Evolutionary conservation across 2,797 vertebrate genomes (phyloP).

Genomic region (Myotis daubentonii): DNA sequence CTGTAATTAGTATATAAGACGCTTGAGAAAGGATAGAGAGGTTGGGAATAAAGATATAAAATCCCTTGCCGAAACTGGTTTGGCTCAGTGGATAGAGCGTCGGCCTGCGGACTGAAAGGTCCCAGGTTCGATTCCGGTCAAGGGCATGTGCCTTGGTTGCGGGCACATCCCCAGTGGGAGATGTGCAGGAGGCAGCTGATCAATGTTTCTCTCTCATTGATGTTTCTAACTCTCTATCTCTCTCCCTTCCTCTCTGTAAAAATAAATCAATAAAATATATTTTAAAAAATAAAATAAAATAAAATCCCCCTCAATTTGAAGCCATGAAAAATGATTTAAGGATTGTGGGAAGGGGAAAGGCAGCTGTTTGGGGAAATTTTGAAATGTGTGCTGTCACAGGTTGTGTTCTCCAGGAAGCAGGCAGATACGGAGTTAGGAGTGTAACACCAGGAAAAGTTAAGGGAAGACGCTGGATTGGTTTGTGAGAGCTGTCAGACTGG

Average conservation of each 20-base stretch:
- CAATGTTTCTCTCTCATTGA: no score
- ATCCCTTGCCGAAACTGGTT: no score
- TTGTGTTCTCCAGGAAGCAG: neutral
- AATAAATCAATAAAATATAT: no score
- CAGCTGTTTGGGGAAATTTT: neutral
- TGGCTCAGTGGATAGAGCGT: no score
- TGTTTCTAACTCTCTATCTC: no score
- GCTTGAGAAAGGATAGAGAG: neutral
- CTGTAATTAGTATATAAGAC: neutral
- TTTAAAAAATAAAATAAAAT: slow-evolving; percentile 33
- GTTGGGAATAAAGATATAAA: neutral
- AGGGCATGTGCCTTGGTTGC: no score
- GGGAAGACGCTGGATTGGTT: neutral
- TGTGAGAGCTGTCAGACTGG: neutral
- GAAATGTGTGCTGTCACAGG: neutral
- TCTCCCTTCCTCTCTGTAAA: no score
- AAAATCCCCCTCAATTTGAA: neutral
- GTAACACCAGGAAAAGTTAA: neutral
- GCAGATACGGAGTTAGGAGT: neutral
- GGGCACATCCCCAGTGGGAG: no score
- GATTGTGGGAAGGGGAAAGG: neutral
- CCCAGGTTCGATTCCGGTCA: no score
- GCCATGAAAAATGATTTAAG: neutral
- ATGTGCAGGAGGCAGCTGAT: no score
- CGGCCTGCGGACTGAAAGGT: no score